Percentiles rank a stretch among this genome's conserved stretches.
phyloP scores from a whole-genome alignment of 2,888 invertebrate genomes.

The Piscicola geometra region DNA sequence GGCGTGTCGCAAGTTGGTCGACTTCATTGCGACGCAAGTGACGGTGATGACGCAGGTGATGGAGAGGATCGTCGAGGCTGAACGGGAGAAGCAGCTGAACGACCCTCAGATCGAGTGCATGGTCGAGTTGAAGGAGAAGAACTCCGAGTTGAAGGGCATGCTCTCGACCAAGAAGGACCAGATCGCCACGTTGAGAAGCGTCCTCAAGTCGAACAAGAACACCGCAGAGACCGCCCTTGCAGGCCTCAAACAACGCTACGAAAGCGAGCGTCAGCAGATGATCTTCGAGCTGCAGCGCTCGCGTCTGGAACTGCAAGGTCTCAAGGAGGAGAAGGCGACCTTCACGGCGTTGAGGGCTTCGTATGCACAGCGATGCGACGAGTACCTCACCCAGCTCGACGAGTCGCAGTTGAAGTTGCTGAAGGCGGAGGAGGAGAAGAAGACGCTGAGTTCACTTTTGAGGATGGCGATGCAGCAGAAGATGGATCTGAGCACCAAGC shows the following conservation, averaged over 20 bases:
- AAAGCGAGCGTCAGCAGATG: conserved; percentile 93
- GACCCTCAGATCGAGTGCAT: conserved; percentile 44
- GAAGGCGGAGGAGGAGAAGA: conserved; percentile 95
- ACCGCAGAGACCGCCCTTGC: conserved; percentile 95
- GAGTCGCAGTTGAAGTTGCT: conserved; percentile 82
- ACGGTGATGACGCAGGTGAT: conserved; percentile 18
- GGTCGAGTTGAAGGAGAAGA: conserved; percentile 79
- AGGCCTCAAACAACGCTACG: conserved; percentile 96
- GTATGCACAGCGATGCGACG: conserved; percentile 98
- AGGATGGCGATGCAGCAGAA: conserved; percentile 97
- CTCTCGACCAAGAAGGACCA: conserved; percentile 94
- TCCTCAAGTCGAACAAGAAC: conserved; percentile 96
- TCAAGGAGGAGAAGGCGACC: conserved; percentile 98
- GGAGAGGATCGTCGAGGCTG: conserved; percentile 21
- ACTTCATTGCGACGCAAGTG: conserved; percentile 25
- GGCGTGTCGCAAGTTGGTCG: conserved; percentile 26
- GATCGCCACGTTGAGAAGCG: conserved; percentile 91
- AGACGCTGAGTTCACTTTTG: conserved; percentile 91
- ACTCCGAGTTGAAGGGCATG: conserved; percentile 76
- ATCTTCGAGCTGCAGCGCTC: conserved; percentile 95
- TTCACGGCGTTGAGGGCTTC: conserved; percentile 92
- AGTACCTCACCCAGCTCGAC: conserved; percentile 96
- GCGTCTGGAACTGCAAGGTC: conserved; percentile 84
- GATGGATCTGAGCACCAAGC: conserved; percentile 83
- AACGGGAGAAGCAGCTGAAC: conserved; percentile 21